These are phyloP conservation scores for Spatulosminthurus flaviceps DNA, from an alignment of 2,888 invertebrate genomes.

Conservation along the genomic window DNA sequence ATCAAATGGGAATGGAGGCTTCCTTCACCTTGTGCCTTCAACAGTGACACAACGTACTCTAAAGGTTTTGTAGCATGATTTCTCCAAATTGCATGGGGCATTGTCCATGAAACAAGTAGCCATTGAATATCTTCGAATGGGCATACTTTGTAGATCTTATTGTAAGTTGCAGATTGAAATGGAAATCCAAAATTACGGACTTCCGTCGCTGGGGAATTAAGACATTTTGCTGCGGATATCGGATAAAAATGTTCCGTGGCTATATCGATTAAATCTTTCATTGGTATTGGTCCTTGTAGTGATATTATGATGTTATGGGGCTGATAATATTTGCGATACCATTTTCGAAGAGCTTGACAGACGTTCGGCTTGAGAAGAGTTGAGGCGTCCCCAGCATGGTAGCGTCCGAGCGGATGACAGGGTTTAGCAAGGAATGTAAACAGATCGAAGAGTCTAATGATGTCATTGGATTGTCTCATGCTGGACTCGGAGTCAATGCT, in stretches of 20 bases:
- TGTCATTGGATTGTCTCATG: slow-evolving; percentile 47
- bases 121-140: slow-evolving; percentile 50
- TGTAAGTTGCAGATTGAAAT: slow-evolving; percentile 48
- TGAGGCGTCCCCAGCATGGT: slow-evolving; percentile 50
- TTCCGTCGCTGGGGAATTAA: background rate
- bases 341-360: slow-evolving; percentile 44
- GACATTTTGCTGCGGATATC: background rate
- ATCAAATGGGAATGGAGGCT: slow-evolving; percentile 31
- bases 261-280: slow-evolving; percentile 43
- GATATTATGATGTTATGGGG: slow-evolving; percentile 52
- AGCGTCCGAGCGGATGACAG: slow-evolving; percentile 49
- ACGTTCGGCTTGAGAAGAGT: slow-evolving; percentile 47
- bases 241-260: slow-evolving; percentile 44
- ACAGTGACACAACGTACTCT: slow-evolving; percentile 5
- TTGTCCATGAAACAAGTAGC: slow-evolving; percentile 50
- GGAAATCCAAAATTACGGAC: slow-evolving; percentile 36
- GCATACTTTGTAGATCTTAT: slow-evolving; percentile 50
- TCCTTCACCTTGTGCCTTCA: slow-evolving; percentile 11
- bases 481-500: slow-evolving; percentile 55
- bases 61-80: slow-evolving; percentile 51
- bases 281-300: slow-evolving; percentile 50
- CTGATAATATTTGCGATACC: slow-evolving; percentile 47
- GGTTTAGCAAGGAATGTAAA: slow-evolving; percentile 43
- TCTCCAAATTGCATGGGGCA: slow-evolving; percentile 50
- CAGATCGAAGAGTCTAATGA: slow-evolving; percentile 47